Evolutionary conservation across 2,888 invertebrate genomes (phyloP).

Genomic region (Oligia strigilis): DNA sequence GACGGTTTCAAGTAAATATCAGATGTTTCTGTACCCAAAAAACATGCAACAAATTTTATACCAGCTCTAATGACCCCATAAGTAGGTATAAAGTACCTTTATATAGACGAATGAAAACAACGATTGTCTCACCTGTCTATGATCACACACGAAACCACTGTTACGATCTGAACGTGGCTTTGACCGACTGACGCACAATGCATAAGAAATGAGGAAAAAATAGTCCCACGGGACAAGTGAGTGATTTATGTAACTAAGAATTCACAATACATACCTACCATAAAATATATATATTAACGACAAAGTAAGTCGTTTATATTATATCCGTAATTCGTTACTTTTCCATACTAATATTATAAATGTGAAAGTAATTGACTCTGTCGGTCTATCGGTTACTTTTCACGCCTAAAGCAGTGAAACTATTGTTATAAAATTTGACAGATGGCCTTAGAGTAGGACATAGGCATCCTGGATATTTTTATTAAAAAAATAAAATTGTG

Average conservation of each 20-base stretch:
- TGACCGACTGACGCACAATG: constrained; percentile 6
- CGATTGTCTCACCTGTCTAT: constrained; percentile 5
- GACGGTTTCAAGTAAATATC: neutral
- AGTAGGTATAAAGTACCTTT: neutral
- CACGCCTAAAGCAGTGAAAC: neutral
- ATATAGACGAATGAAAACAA: neutral
- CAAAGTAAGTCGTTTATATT: neutral
- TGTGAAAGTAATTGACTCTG: neutral
- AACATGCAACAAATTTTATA: constrained; percentile 56
- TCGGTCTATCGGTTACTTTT: neutral
- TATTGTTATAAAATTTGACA: neutral
- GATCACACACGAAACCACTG: neutral
- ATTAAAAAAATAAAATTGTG: neutral
- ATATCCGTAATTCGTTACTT: neutral
- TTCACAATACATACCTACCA: neutral
- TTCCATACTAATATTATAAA: neutral
- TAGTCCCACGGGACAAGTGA: neutral
- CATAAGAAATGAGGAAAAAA: constrained; percentile 1
- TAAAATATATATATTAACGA: neutral
- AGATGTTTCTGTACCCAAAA: constrained; percentile 10
- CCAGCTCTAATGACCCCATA: neutral
- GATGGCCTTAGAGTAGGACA: neutral
- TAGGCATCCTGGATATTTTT: neutral
- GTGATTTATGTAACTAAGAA: constrained; percentile 3
- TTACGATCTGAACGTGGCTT: constrained; percentile 20